A percentile compares a stretch with the other conserved stretches of the same genome.
Evolutionary conservation across 2,888 invertebrate species (phyloP).

Genomic region (Cantharis rustica): DNA sequence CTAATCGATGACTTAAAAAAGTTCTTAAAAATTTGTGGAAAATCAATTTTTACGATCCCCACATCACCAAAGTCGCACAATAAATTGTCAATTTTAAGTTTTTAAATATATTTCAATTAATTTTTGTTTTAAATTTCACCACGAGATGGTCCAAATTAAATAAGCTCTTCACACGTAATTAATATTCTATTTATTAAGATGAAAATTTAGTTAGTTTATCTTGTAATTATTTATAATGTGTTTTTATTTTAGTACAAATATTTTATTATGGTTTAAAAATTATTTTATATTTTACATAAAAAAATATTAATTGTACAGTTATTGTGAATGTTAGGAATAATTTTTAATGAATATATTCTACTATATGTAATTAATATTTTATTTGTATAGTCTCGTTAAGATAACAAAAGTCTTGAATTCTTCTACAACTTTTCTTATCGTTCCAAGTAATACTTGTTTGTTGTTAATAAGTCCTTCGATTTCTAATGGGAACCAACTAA

Average conservation of each 20-base stretch:
- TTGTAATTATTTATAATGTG: slow-evolving; percentile 23
- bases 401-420: not conserved
- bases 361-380: slow-evolving; percentile 7
- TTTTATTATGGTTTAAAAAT: slow-evolving; percentile 15
- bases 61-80: not conserved
- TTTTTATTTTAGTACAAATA: slow-evolving; percentile 29
- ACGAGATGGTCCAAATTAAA: not conserved
- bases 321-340: slow-evolving; percentile 16
- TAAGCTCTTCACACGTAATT: not conserved
- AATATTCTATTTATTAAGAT: slow-evolving; percentile 1
- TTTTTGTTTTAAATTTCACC: not conserved
- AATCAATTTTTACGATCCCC: not conserved
- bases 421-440: not conserved
- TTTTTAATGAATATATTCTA: slow-evolving; percentile 13
- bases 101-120: not conserved
- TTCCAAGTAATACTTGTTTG: not conserved
- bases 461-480: not conserved
- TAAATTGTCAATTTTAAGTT: not conserved
- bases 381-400: not conserved
- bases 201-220: slow-evolving; percentile 18
- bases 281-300: slow-evolving; percentile 21
- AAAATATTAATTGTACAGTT: slow-evolving; percentile 17
- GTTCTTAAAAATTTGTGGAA: not conserved
- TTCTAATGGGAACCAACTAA: not conserved
- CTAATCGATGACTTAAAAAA: not conserved